Evolutionary conservation across 2,888 invertebrate species (phyloP).

Genomic region (Hololepta plana): DNA sequence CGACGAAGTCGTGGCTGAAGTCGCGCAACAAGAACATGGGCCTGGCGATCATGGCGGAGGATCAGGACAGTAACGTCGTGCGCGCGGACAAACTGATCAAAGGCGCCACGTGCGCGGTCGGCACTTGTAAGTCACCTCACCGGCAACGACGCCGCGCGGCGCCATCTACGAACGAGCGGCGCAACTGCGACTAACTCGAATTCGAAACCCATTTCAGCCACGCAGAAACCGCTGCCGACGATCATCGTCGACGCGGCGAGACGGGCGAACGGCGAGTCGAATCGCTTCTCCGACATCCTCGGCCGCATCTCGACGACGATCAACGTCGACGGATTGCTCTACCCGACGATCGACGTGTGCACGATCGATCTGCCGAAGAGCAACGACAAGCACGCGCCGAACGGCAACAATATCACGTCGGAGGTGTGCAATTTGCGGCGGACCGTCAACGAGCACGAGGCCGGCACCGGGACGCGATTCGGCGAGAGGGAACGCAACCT

Average conservation of each 20-base stretch:
- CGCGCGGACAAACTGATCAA: slow-evolving; percentile 33
- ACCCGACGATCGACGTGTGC: slow-evolving; percentile 28
- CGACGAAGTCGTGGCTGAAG: slow-evolving; percentile 25
- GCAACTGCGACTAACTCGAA: too few relatives aligned
- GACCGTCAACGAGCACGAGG: neutral
- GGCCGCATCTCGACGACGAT: slow-evolving; percentile 19
- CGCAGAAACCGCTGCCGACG: slow-evolving; percentile 26
- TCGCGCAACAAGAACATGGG: slow-evolving; percentile 25
- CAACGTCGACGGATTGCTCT: slow-evolving; percentile 19
- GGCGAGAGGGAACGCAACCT: slow-evolving; percentile 11
- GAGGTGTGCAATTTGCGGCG: slow-evolving; percentile 4
- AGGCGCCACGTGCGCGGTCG: slow-evolving; percentile 29
- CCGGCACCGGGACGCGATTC: slow-evolving; percentile 2
- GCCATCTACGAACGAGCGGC: too few relatives aligned
- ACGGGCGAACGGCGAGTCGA: slow-evolving; percentile 17
- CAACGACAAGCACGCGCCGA: slow-evolving; percentile 7
- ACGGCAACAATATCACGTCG: slow-evolving; percentile 5
- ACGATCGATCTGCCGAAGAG: slow-evolving; percentile 24
- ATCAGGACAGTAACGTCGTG: slow-evolving; percentile 34
- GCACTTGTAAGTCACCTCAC: slow-evolving; percentile 25
- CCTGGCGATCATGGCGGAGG: slow-evolving; percentile 37
- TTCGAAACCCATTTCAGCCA: slow-evolving; percentile 20
- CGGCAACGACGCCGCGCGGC: too few relatives aligned
- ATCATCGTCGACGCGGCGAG: slow-evolving; percentile 23
- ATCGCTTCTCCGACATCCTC: slow-evolving; percentile 18